phyloP scores from a whole-genome alignment of 2,797 vertebrate species.

The Tapera naevia region DNA sequence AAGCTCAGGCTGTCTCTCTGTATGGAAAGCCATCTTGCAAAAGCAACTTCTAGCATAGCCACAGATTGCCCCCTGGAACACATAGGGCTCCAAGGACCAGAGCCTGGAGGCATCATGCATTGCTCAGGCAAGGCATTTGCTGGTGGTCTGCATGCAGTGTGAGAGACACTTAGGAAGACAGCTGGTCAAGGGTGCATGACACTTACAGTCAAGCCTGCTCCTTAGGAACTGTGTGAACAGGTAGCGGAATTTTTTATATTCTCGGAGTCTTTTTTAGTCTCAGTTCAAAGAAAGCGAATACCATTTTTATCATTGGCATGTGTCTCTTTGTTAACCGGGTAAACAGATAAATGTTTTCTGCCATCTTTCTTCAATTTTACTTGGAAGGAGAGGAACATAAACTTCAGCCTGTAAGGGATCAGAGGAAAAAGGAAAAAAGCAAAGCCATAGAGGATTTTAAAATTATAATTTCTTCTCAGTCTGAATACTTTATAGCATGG shows the following conservation, averaged over 20 bases:
- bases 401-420: background rate
- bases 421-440: background rate
- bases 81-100: background rate
- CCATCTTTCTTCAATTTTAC: background rate
- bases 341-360: background rate
- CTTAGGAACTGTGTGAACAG: background rate
- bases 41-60: background rate
- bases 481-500: background rate
- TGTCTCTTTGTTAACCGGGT: background rate
- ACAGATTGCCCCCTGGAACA: background rate
- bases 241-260: background rate
- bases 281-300: background rate
- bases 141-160: background rate
- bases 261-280: background rate
- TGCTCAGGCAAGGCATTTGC: background rate
- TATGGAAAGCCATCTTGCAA: background rate
- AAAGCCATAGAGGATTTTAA: background rate
- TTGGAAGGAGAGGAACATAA: background rate
- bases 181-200: background rate
- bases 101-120: background rate
- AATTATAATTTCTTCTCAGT: background rate
- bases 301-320: background rate
- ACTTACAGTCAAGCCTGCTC: background rate
- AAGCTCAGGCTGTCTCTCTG: no score
- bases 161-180: background rate